These are phyloP conservation scores for Drosophila sulfurigaster DNA, from an alignment of 1,140 invertebrate genomes.

Conservation along the genomic window DNA sequence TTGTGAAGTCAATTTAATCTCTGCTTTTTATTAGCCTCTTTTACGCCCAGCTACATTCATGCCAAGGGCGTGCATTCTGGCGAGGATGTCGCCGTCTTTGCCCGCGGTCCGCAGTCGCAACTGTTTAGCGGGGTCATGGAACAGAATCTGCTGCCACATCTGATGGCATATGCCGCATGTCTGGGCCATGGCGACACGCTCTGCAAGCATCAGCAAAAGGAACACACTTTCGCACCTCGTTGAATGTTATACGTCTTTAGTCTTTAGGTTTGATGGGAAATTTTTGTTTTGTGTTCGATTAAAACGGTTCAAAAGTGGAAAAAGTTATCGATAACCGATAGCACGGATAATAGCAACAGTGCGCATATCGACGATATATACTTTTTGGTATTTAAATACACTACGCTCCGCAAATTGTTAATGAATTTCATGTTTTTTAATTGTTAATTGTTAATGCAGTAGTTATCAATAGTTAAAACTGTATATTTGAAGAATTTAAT, in stretches of 20 bases:
- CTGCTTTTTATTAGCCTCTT: slow-evolving; percentile 58
- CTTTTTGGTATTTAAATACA: no score
- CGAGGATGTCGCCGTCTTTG: slow-evolving; percentile 89
- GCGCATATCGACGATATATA: no score
- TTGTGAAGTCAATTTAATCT: no score
- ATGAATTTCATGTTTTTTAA: no score
- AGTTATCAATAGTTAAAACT: no score
- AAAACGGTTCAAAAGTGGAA: slow-evolving; percentile 9
- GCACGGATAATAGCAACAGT: background rate
- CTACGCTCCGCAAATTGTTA: no score
- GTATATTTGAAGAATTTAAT: no score
- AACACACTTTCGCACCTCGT: background rate
- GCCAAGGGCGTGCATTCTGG: slow-evolving; percentile 88
- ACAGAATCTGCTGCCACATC: slow-evolving; percentile 91
- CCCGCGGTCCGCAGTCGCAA: slow-evolving; percentile 88
- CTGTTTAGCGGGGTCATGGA: slow-evolving; percentile 91
- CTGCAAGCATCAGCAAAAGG: slow-evolving; percentile 28
- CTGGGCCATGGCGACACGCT: slow-evolving; percentile 79
- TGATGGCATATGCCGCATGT: slow-evolving; percentile 89
- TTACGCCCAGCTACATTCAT: slow-evolving; percentile 85
- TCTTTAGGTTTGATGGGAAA: slow-evolving; percentile 32
- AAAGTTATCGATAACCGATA: background rate
- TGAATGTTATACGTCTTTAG: background rate
- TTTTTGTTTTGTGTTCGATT: slow-evolving; percentile 40
- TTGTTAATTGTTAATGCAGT: no score